phyloP scores from a whole-genome alignment of 53 echinoderm and acorn worm genomes.

The Echinometra lucunter region DNA sequence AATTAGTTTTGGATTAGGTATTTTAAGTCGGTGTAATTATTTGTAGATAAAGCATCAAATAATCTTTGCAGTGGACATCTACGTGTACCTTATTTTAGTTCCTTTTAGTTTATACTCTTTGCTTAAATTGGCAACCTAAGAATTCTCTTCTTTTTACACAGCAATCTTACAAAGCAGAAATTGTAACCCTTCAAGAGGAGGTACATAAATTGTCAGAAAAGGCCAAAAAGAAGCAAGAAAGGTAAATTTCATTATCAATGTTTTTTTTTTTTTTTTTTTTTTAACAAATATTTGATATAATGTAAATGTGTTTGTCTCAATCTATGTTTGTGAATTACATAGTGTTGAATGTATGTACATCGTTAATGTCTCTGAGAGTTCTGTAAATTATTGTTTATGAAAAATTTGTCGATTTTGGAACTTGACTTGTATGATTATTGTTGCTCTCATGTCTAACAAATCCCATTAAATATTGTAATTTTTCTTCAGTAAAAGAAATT shows the following conservation, averaged over 20 bases:
- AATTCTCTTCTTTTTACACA: conserved; percentile 32
- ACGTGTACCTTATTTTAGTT: background rate
- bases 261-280: background rate
- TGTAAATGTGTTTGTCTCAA: background rate
- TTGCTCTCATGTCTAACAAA: no score
- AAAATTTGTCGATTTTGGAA: no score
- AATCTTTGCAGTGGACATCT: background rate
- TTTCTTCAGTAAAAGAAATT: no score
- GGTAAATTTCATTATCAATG: conserved; percentile 74
- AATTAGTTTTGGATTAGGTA: background rate
- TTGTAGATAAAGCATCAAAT: background rate
- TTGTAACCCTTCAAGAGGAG: conserved; percentile 77
- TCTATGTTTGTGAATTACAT: no score
- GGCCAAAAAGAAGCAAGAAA: conserved; percentile 97
- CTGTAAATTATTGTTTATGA: background rate
- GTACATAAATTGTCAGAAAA: conserved; percentile 90
- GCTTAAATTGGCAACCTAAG: background rate
- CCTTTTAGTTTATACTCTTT: background rate
- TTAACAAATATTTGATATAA: background rate
- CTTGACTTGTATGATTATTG: no score
- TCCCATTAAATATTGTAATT: no score
- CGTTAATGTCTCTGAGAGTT: no score
- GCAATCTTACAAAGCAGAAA: conserved; percentile 83
- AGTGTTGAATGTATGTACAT: no score
- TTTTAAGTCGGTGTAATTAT: background rate